Evolutionary conservation across 2,797 vertebrate genomes (phyloP), one percentile per base, ranked within the genome.

Genomic region (Esox masquinongy): DNA sequence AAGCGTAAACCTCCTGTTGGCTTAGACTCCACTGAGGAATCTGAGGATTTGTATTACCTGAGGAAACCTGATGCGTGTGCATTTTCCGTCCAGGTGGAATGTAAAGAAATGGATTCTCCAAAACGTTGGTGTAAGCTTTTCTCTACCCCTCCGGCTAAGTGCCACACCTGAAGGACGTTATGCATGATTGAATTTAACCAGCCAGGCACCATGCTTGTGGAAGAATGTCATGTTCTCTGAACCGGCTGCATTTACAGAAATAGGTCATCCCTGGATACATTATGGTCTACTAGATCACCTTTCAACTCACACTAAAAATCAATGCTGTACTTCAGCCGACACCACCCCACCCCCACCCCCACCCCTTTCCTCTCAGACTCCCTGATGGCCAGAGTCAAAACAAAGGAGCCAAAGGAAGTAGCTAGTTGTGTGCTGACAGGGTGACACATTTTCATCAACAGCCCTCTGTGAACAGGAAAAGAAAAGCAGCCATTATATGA

Each of bases 391-490:
- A 79, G 76, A 82, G 71, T 82, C 69, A 74, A 56, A 77, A 76
- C 74, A 76, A 31, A 67, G 75, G 50, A 77, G 56, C 72, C 78
- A 56, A 76, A 75, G 75, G 69, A 81, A 74, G 76, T 80, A 80
- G 53, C 39, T 67, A 84, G 78, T 59, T 78, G 75, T 84, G 77
- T 83, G 81, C 78, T 83, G 81, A 77, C 78, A 79, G 72, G 72
- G 81, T 84, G 81, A 83, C 85, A 81, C 76, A 77, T 83, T 78
- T 77, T 81, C 70, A 77, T 86, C 83, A 83, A 79, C 78, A 77
- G 63, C 83, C 71, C 68, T 82, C 73, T 70, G 76, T 79, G 81
- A 81, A 81, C 69, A 53, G n/a, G 79, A 64, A 72, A 64, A 64
- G 22, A 68, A 81, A 67, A 74, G 26, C 66, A 70, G 71, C 68